phyloP scores from a whole-genome alignment of 2,797 vertebrate species.

The Salarias fasciatus region DNA sequence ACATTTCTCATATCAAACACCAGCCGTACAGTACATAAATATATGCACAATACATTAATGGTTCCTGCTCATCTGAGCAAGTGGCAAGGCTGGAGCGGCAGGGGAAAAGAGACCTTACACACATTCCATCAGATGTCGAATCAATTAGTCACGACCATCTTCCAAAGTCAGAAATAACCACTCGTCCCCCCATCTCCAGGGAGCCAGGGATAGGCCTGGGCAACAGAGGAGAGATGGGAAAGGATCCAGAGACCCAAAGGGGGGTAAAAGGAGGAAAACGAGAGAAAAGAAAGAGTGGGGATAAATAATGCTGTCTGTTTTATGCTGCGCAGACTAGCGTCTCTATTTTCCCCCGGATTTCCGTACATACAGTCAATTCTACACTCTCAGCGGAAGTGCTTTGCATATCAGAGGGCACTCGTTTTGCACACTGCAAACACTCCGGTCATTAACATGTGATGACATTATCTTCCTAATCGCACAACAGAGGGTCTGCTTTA shows the following conservation, averaged over 20 bases:
- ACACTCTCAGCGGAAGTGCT: slow-evolving; percentile 57
- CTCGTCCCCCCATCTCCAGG: slow-evolving; percentile 67
- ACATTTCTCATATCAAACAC: slow-evolving; percentile 77
- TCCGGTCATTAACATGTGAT: slow-evolving; percentile 80
- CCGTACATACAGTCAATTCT: slow-evolving; percentile 49
- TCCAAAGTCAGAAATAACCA: slow-evolving; percentile 79
- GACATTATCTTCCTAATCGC: slow-evolving; percentile 79
- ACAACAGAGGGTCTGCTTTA: slow-evolving; percentile 70
- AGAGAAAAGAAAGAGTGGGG: slow-evolving; percentile 52
- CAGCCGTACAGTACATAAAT: slow-evolving; percentile 69
- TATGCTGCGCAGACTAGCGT: slow-evolving; percentile 43
- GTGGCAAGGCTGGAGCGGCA: slow-evolving; percentile 62
- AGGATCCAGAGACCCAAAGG: slow-evolving; percentile 73
- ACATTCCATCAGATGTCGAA: slow-evolving; percentile 82
- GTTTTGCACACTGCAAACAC: slow-evolving; percentile 66
- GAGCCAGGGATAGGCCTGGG: slow-evolving; percentile 69
- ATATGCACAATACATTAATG: slow-evolving; percentile 77
- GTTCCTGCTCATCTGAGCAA: slow-evolving; percentile 71
- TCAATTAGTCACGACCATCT: slow-evolving; percentile 82
- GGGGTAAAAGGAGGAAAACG: slow-evolving; percentile 67
- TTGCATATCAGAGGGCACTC: slow-evolving; percentile 79
- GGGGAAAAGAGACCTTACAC: slow-evolving; percentile 73
- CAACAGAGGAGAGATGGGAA: slow-evolving; percentile 73
- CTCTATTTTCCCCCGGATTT: slow-evolving; percentile 68
- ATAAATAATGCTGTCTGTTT: slow-evolving; percentile 83